Evolutionary conservation across 2,888 invertebrate species (phyloP).

Genomic region (Andrena hattorfiana): DNA sequence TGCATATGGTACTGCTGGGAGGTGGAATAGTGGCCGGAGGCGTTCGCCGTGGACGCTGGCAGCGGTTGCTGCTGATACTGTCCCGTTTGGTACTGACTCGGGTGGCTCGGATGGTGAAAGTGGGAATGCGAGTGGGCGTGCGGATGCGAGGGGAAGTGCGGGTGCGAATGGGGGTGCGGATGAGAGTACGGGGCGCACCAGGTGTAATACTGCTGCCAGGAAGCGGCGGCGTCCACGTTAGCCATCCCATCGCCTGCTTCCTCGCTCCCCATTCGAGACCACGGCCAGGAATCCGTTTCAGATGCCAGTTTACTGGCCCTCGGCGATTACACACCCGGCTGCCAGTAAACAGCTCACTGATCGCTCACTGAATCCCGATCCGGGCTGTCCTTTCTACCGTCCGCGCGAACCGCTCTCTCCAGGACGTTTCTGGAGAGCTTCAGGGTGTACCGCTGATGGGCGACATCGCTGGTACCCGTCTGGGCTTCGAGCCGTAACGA

Average conservation of each 20-base stretch:
- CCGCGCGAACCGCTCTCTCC: neutral
- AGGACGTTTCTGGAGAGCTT: neutral
- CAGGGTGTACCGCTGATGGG: neutral
- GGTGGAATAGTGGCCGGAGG: conserved; percentile 68
- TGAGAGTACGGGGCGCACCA: conserved; percentile 77
- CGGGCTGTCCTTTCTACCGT: neutral
- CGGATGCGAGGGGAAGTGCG: conserved; percentile 55
- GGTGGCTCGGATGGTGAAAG: conserved; percentile 64
- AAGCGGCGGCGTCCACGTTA: conserved; percentile 75
- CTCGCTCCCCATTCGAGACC: conserved; percentile 75
- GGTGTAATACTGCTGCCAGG: conserved; percentile 82
- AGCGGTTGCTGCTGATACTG: conserved; percentile 68
- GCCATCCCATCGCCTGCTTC: conserved; percentile 73
- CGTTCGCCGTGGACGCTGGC: conserved; percentile 58
- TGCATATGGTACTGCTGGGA: conserved; percentile 75
- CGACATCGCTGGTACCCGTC: neutral
- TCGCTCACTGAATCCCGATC: neutral
- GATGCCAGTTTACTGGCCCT: conserved; percentile 21
- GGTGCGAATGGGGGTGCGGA: conserved; percentile 71
- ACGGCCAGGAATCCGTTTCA: conserved; percentile 34
- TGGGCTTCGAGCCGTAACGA: conserved; percentile 1
- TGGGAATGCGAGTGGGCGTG: conserved; percentile 70
- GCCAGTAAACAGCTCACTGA: neutral
- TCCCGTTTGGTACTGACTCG: conserved; percentile 66
- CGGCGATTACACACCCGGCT: neutral